Evolutionary conservation across 1,140 invertebrate species (phyloP).

Genomic region (Vanessa tameamea): DNA sequence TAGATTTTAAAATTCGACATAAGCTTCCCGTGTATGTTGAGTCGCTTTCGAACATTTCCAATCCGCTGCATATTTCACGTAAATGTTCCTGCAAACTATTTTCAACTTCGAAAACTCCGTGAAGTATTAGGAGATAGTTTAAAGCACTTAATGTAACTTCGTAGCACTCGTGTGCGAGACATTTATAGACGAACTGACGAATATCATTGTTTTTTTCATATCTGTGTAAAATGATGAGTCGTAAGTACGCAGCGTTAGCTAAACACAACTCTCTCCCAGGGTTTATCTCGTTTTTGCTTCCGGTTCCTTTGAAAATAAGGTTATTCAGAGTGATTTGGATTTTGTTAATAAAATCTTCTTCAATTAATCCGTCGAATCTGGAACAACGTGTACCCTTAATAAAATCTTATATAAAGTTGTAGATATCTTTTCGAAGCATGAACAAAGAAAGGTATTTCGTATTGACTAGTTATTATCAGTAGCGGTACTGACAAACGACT

Average conservation of each 20-base stretch:
- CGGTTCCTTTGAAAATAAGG: constrained; percentile 42
- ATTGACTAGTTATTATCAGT: too few relatives aligned
- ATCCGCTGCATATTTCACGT: constrained; percentile 19
- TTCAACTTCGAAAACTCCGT: constrained; percentile 46
- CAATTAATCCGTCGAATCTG: constrained; percentile 54
- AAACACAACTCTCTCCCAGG: constrained; percentile 57
- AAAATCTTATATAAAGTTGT: not conserved
- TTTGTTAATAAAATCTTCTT: constrained; percentile 39
- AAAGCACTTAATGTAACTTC: constrained; percentile 57
- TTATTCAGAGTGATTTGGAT: constrained; percentile 41
- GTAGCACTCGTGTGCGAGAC: constrained; percentile 48
- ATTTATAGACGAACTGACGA: constrained; percentile 39
- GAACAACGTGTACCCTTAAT: constrained; percentile 28
- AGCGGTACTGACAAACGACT: too few relatives aligned
- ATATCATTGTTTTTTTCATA: constrained; percentile 30
- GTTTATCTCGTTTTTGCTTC: constrained; percentile 15
- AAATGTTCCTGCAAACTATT: constrained; percentile 54
- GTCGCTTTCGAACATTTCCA: constrained; percentile 35
- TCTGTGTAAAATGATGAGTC: constrained; percentile 45
- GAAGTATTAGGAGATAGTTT: constrained; percentile 56
- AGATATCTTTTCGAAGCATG: not conserved
- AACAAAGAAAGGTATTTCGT: too few relatives aligned
- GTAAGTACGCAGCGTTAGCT: constrained; percentile 49
- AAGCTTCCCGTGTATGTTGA: constrained; percentile 42
- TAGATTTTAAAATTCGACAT: constrained; percentile 46